A percentile compares a stretch with the other conserved stretches of the same genome.
Evolutionary conservation across 2,113 vertebrate species (phyloP).

Genomic region (Plecotus auritus): DNA sequence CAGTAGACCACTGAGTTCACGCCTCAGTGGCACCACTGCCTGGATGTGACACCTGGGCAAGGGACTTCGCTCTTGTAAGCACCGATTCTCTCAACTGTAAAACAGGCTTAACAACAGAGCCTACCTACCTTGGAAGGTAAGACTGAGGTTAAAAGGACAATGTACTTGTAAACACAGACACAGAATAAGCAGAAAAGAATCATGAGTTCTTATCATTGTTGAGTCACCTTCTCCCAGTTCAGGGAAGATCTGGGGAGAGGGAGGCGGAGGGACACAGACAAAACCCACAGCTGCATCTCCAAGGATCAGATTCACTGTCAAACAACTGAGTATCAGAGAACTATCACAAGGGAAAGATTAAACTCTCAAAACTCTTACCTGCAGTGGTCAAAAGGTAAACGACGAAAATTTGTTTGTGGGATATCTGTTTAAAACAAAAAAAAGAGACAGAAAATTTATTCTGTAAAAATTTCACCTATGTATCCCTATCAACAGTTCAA

Average conservation of each 20-base stretch:
- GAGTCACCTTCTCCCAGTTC: not conserved
- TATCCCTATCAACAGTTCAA: not conserved
- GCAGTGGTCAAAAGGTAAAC: conserved; percentile 96
- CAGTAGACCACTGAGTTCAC: not conserved
- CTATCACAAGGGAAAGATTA: accelerated
- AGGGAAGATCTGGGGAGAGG: not conserved
- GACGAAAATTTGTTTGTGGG: conserved; percentile 90
- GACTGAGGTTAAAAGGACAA: not conserved
- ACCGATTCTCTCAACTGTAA: not conserved
- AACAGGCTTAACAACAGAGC: not conserved
- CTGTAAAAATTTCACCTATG: not conserved
- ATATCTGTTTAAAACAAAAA: conserved; percentile 83
- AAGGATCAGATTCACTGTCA: not conserved
- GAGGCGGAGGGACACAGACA: not conserved
- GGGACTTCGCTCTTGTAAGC: not conserved
- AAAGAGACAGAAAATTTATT: not conserved
- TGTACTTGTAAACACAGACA: not conserved
- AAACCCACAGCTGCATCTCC: not conserved
- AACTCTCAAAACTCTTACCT: conserved; percentile 82
- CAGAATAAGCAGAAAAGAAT: not conserved
- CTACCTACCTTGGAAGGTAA: not conserved
- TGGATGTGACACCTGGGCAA: not conserved
- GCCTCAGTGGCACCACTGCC: not conserved
- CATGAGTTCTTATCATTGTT: not conserved
- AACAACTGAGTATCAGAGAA: not conserved